Percentiles rank a stretch among this genome's conserved stretches.
Conservation (phyloP, 2,888 invertebrate genomes). For the Ochropleura leucogaster region DNA sequence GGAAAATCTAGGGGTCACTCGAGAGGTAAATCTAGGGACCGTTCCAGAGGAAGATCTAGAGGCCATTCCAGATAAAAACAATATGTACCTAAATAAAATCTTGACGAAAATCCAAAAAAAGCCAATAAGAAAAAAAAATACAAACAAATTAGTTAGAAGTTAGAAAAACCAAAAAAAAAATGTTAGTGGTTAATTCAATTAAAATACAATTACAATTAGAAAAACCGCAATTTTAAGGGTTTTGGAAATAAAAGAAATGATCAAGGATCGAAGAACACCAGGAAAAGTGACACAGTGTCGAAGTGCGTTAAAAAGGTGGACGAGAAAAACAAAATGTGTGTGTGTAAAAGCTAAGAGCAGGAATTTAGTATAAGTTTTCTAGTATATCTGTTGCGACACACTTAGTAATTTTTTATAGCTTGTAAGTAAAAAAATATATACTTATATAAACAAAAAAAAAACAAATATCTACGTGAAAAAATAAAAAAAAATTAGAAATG, state of each 20-base stretch:
- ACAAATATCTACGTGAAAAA: background rate
- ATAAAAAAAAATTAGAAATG: background rate
- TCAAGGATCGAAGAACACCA: no score
- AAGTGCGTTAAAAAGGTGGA: background rate
- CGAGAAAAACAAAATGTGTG: background rate
- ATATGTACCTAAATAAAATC: background rate
- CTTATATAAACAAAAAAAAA: background rate
- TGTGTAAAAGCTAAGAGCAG: background rate
- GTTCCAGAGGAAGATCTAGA: conserved; percentile 28
- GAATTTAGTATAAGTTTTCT: background rate
- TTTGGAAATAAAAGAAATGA: background rate
- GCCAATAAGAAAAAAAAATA: background rate
- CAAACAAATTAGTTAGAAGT: no score
- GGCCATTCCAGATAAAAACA: conserved; percentile 30
- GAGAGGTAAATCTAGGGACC: conserved; percentile 23
- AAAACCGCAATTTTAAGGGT: background rate
- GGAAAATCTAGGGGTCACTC: conserved; percentile 31
- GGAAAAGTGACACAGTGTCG: conserved; percentile 6
- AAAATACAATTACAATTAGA: background rate
- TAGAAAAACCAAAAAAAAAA: background rate
- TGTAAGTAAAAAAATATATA: background rate
- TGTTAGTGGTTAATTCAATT: background rate
- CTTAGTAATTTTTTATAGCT: background rate
- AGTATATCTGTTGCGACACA: background rate
- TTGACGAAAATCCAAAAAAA: background rate